Percentiles rank a stretch among this genome's conserved stretches.
Conservation (phyloP, 2,113 vertebrate genomes). For the Murina feae region DNA sequence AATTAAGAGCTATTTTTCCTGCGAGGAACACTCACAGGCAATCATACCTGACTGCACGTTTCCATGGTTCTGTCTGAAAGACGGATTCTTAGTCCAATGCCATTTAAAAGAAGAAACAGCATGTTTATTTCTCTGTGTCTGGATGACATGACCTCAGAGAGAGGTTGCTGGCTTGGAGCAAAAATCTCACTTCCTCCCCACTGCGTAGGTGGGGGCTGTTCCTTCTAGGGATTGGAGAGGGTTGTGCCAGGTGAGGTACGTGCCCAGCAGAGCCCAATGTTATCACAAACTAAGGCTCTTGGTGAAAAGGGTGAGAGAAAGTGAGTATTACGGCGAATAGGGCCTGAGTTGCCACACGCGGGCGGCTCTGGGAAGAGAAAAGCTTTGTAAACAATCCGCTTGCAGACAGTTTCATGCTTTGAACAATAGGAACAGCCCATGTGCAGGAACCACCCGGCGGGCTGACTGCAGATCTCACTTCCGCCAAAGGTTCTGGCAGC, state of each 20-base stretch:
- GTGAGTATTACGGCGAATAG: not conserved
- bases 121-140: not conserved
- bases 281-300: not conserved
- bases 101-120: not conserved
- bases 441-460: not conserved
- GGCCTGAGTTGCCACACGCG: not conserved
- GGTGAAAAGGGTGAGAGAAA: not conserved
- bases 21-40: not conserved
- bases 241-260: not conserved
- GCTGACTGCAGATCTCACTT: not conserved
- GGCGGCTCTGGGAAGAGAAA: not conserved
- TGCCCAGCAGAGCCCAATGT: not conserved
- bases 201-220: not conserved
- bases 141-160: conserved; percentile 6
- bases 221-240: not conserved
- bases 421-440: not conserved
- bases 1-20: conserved; percentile 45
- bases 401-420: conserved; percentile 27
- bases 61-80: conserved; percentile 40
- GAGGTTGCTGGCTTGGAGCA: not conserved
- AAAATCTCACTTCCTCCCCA: not conserved
- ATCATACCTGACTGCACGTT: not conserved
- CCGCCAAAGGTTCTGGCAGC: not conserved
- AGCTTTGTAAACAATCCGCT: not conserved
- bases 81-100: not conserved